Conservation (phyloP, 2,113 vertebrate genomes). For the Gallinago jamesoni region DNA sequence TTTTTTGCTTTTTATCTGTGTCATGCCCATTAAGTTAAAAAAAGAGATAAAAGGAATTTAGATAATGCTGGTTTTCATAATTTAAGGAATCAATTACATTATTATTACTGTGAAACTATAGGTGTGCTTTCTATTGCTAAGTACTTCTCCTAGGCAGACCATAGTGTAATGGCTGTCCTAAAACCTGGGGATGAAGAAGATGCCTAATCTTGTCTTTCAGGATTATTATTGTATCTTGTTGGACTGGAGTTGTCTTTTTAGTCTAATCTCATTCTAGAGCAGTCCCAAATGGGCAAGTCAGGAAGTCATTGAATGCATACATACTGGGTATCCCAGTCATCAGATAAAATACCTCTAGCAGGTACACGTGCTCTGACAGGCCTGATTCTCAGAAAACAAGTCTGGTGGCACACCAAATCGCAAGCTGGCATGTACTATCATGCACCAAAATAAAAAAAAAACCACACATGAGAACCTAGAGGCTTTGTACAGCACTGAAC, state of each 20-base stretch:
- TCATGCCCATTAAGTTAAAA: not conserved
- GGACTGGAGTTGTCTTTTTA: not conserved
- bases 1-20: not conserved
- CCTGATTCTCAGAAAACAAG: not conserved
- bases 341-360: not conserved
- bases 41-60: not conserved
- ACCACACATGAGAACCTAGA: not conserved
- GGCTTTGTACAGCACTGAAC: not conserved
- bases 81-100: not conserved
- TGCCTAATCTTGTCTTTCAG: not conserved
- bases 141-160: not conserved
- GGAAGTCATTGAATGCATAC: not conserved
- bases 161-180: not conserved
- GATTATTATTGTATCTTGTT: not conserved
- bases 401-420: not conserved
- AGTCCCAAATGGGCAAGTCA: not conserved
- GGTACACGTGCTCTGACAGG: not conserved
- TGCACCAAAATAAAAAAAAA: not conserved
- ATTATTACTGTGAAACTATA: not conserved
- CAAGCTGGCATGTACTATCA: not conserved
- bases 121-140: not conserved
- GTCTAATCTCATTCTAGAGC: not conserved
- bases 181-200: not conserved
- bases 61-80: not conserved
- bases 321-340: not conserved